These are phyloP conservation scores for Drymodes brunneopygia DNA, from an alignment of 2,113 vertebrate species.

Conservation along the genomic window DNA sequence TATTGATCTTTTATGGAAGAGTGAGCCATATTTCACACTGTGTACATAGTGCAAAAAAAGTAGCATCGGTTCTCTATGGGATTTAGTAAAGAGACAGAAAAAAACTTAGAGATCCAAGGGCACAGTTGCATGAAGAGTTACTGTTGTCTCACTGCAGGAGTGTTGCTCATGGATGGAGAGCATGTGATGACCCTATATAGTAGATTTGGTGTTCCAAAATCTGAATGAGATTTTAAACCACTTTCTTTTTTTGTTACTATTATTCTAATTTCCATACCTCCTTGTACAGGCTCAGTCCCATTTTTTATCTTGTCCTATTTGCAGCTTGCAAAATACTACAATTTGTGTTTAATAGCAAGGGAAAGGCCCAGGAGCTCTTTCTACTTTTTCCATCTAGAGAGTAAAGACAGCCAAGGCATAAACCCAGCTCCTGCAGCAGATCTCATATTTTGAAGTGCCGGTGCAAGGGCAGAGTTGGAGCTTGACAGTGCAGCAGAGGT, in stretches of 20 bases:
- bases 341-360: background rate
- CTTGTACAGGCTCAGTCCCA: background rate
- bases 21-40: constrained; percentile 64
- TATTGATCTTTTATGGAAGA: constrained; percentile 70
- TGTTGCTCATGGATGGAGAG: background rate
- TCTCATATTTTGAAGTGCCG: background rate
- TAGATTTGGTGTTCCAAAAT: background rate
- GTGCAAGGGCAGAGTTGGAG: background rate
- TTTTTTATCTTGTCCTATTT: background rate
- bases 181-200: accelerated
- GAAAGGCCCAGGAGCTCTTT: background rate
- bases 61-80: constrained; percentile 43
- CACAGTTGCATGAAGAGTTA: background rate
- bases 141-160: background rate
- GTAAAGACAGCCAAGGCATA: background rate
- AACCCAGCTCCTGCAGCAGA: background rate
- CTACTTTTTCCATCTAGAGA: background rate
- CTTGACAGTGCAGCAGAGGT: background rate
- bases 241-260: background rate
- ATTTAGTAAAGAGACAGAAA: background rate
- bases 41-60: constrained; percentile 58
- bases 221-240: accelerated
- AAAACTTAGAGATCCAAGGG: background rate
- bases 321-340: background rate
- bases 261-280: background rate